These are phyloP conservation scores for Beris morrisii DNA, from an alignment of 2,888 invertebrate species.

Conservation along the genomic window DNA sequence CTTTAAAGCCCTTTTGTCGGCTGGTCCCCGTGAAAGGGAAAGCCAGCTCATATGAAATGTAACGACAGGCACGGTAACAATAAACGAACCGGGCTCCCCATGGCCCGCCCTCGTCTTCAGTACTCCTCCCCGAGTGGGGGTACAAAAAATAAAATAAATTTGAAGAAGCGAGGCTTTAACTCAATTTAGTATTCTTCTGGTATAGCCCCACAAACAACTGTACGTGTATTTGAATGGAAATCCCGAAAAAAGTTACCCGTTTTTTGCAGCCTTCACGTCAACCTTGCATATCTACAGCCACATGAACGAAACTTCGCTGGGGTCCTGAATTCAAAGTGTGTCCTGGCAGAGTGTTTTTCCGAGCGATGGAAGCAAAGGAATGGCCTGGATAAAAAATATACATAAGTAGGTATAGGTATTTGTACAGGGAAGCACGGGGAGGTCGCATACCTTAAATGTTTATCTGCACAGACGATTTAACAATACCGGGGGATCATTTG, in stretches of 20 bases:
- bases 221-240: slow-evolving; percentile 34
- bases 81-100: slow-evolving; percentile 4
- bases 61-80: slow-evolving; percentile 23
- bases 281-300: slow-evolving; percentile 23
- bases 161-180: slow-evolving; percentile 27
- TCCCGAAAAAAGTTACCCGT: slow-evolving; percentile 30
- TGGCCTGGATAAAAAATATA: background rate
- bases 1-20: slow-evolving; percentile 31
- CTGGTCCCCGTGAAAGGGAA: background rate
- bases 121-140: background rate
- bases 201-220: slow-evolving; percentile 31
- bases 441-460: slow-evolving; percentile 32
- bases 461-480: slow-evolving; percentile 37
- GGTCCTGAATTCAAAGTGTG: too few species aligned
- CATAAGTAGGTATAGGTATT: background rate
- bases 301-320: background rate
- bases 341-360: too few species aligned
- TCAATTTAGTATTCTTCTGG: slow-evolving; percentile 33
- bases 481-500: slow-evolving; percentile 36
- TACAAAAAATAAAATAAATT: background rate
- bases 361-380: too few species aligned
- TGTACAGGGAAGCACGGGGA: background rate
- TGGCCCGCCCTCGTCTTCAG: background rate
- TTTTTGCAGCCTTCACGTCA: slow-evolving; percentile 2
- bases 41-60: slow-evolving; percentile 8